Conservation (phyloP, 2,113 vertebrate genomes). For the Cyphomyrus plagiostoma region DNA sequence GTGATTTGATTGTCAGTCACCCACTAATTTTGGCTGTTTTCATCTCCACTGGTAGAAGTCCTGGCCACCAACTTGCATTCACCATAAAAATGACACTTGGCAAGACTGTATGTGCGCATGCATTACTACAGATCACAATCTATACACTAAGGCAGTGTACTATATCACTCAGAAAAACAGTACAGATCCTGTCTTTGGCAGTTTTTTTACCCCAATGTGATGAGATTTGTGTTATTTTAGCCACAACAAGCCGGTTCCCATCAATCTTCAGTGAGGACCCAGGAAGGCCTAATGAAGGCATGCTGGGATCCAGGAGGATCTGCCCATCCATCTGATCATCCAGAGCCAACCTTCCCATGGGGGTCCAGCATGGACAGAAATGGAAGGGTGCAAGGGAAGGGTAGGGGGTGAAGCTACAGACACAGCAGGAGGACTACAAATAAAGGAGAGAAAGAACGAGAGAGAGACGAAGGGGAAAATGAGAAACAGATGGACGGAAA, state of each 20-base stretch:
- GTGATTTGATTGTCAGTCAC: neutral
- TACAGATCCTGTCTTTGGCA: constrained; percentile 25
- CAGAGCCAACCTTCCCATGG: constrained; percentile 40
- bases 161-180: neutral
- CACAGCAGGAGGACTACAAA: neutral
- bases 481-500: neutral
- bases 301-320: neutral
- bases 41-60: neutral
- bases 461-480: neutral
- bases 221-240: constrained; percentile 4
- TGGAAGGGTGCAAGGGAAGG: constrained; percentile 29
- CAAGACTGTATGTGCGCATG: neutral
- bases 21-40: neutral
- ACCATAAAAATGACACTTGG: neutral
- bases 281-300: neutral
- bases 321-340: neutral
- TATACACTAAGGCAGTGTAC: neutral
- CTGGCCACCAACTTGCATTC: neutral
- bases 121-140: neutral
- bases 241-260: constrained; percentile 30
- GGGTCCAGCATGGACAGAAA: constrained; percentile 45
- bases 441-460: neutral
- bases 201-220: neutral
- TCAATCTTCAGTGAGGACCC: constrained; percentile 29
- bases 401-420: neutral